A percentile compares a stretch with the other conserved stretches of the same genome.
These are phyloP conservation scores for Orthosia gracilis DNA, from an alignment of 2,888 invertebrate genomes.

Conservation along the genomic window DNA sequence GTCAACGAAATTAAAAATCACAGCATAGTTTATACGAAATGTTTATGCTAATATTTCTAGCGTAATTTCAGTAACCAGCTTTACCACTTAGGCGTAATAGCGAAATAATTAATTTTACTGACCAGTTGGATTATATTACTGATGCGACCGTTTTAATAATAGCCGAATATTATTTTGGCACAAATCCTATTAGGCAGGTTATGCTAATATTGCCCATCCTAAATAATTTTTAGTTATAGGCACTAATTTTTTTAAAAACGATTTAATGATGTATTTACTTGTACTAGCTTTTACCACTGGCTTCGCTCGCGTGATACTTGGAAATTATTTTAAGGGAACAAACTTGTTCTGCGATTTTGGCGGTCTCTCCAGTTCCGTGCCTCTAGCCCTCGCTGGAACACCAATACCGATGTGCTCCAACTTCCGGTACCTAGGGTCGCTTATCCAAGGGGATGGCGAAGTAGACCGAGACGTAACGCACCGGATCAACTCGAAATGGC, in stretches of 20 bases:
- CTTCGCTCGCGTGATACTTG: too few species aligned
- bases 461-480: too few species aligned
- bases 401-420: too few species aligned
- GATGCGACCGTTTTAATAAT: neutral
- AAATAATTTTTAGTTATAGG: neutral
- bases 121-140: neutral
- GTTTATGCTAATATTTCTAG: neutral
- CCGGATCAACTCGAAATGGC: too few species aligned
- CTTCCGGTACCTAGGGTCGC: too few species aligned
- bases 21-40: neutral
- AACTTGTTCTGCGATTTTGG: too few species aligned
- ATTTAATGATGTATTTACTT: neutral
- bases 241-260: neutral
- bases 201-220: neutral
- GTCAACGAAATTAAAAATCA: too few species aligned
- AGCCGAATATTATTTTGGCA: conserved; percentile 6
- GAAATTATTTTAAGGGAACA: too few species aligned
- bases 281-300: too few species aligned
- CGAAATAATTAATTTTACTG: neutral
- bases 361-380: too few species aligned
- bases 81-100: neutral
- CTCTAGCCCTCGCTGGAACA: too few species aligned
- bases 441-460: too few species aligned
- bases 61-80: neutral
- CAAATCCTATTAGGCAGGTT: neutral